Base-by-base conservation (phyloP, 2,888 invertebrate species). In the Drosophila cognata region DNA sequence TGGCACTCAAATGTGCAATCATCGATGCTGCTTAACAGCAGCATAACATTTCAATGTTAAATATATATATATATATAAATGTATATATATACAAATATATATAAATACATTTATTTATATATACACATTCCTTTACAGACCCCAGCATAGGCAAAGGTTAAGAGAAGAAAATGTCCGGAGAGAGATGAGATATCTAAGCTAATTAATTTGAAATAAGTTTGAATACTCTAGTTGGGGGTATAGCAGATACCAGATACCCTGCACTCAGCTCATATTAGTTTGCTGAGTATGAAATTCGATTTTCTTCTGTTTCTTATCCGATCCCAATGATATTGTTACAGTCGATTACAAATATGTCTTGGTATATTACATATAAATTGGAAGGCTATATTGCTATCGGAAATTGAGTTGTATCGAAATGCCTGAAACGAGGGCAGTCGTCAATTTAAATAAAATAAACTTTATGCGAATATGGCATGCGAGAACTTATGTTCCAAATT, bases 21-120 rank as follows among this genome's bases (percentile, higher is more conserved):
- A 46, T 46, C 16, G 31, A 36, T 43, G 53, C 53, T 36, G 25
- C 50, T 35, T 64, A 63, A 77, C 81, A 78, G 62, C 25, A 18
- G 25, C 53, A 43, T 61, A 62, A 43, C 63, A 65, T 41, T 28
- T 18, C 11, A 31, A 33, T 71, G 64, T 71, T 57, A 60, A 55
- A 7, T 16, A 6, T 21, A 36, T 21, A 21, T 16, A 7, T 4
- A 21, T 7, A 46, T 21, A 7, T 4, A 13, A 13, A 33, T 33
- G 1, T 18, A 21, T 2, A 21, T 21, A n/a, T 6, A 41, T 41
- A n/a, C 3, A 36, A 4, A 5, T 11, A 11, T n/a, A 43, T n/a
- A 43, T n/a, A n/a, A 3, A 46, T 21, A 7, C 13, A 21, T 16
- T 5, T 25, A 16, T 16, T 43, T 41, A 41, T 41, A 41, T 41